These are phyloP conservation scores for Hipparchia sbordonii DNA, from an alignment of 2,888 invertebrate species.

Conservation along the genomic window DNA sequence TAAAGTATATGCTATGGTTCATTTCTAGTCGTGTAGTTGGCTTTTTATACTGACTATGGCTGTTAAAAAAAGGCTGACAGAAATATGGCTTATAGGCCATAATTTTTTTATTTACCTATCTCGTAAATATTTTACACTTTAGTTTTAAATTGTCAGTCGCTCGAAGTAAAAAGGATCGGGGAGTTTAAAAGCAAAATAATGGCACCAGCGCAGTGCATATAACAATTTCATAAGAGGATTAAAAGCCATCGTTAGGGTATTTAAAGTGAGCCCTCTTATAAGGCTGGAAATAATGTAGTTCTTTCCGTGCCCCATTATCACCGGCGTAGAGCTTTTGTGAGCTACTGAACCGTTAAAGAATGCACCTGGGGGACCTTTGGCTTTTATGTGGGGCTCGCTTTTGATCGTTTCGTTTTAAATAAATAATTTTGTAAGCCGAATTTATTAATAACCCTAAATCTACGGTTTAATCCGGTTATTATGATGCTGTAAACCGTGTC, in stretches of 20 bases:
- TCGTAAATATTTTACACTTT: neutral
- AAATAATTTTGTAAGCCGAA: neutral
- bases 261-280: constrained; percentile 13
- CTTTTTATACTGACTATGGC: too few relatives aligned
- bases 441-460: too few relatives aligned
- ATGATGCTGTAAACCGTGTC: too few relatives aligned
- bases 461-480: too few relatives aligned
- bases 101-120: too few relatives aligned
- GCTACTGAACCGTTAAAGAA: constrained; percentile 26
- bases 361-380: constrained; percentile 24
- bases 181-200: neutral
- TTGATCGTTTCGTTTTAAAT: constrained; percentile 12
- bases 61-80: too few relatives aligned
- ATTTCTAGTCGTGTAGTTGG: too few relatives aligned
- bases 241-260: constrained; percentile 18
- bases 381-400: constrained; percentile 14
- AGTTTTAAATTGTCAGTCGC: neutral
- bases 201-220: neutral
- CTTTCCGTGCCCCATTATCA: constrained; percentile 23
- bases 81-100: too few relatives aligned
- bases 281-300: constrained; percentile 19
- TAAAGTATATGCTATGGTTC: too few relatives aligned
- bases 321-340: constrained; percentile 18
- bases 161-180: neutral
- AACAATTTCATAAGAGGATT: constrained; percentile 17